Evolutionary conservation across 2,113 vertebrate genomes (phyloP), one percentile per base, ranked within the genome.

Genomic region (Syngnathus typhle): DNA sequence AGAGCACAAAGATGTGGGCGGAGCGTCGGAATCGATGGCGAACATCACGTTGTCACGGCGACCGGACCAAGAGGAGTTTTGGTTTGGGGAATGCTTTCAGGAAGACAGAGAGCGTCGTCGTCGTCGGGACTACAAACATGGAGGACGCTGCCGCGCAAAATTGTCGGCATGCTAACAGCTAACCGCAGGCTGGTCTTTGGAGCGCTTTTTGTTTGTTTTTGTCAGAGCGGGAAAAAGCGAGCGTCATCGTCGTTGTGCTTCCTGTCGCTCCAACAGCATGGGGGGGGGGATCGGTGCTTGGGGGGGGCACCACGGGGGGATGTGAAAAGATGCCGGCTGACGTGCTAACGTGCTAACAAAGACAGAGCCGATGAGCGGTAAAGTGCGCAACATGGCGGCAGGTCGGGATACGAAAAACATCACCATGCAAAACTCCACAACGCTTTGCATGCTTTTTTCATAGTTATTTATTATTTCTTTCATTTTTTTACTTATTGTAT

Each of bases 391-490:
- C 55, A 70, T 77, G 84, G 82, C 72, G 74, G 63, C 51, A 27
- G 68, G 41, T 63, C 38, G 65, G 78, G 71, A 68, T 64, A 78
- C 75, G 75, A 83, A 83, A 89, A 88, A 78, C 85, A 85, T 80
- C 84, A 79, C 84, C 91, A 91, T 92, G 90, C 91, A 92, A 90
- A 52, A 91, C 88, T 85, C 82, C 82, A 90, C 90, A 76, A 88
- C 75, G 85, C 80, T 82, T 77, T 89, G 86, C 91, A 92, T 90
- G 91, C 91, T 88, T 88, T 84, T 75, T 78, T 75, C 47, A 68
- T 67, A 69, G 73, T 66, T 61, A 61, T 68, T 32, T 65, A 75
- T 65, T 56, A 70, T 78, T 73, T 74, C 19, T 36, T 6, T 16
- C 5, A 13, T 58, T 56, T 32, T 27, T 54, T 32, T 5, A 55